Percentiles rank a stretch among this genome's conserved stretches.
Conservation (phyloP, 2,113 vertebrate genomes). For the Bujurquina vittata region DNA sequence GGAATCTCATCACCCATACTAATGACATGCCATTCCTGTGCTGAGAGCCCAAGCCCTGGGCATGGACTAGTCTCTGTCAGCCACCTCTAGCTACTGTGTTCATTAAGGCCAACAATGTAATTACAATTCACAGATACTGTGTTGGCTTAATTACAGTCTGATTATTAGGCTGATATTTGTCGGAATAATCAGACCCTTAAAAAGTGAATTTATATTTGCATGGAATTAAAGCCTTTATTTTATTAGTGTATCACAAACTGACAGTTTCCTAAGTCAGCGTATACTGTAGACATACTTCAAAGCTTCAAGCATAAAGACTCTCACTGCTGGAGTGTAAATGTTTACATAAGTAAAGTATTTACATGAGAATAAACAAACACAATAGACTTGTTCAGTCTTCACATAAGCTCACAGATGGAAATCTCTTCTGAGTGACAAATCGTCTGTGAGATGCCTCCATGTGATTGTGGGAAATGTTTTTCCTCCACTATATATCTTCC, state of each 20-base stretch:
- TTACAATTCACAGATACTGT: constrained; percentile 76
- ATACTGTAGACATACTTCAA: constrained; percentile 6
- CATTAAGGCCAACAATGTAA: constrained; percentile 77
- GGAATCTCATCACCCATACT: constrained; percentile 75
- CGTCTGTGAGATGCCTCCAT: constrained; percentile 61
- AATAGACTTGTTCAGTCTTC: constrained; percentile 45
- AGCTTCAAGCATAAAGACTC: constrained; percentile 13
- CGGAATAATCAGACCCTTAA: constrained; percentile 65
- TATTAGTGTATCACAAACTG: constrained; percentile 50
- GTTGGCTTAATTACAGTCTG: constrained; percentile 74
- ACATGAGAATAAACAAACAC: constrained; percentile 19
- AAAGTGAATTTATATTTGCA: constrained; percentile 64
- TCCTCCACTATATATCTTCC: constrained; percentile 33
- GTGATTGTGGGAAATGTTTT: constrained; percentile 52
- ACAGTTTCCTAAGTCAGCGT: constrained; percentile 17
- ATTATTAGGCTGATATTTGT: constrained; percentile 77
- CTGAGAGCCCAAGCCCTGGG: constrained; percentile 71
- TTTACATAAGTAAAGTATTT: constrained; percentile 46
- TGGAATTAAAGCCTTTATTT: constrained; percentile 39
- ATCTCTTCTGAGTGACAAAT: constrained; percentile 56
- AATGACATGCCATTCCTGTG: constrained; percentile 80
- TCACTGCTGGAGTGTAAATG: constrained; percentile 3
- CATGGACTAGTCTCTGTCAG: constrained; percentile 73
- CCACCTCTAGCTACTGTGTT: constrained; percentile 72
- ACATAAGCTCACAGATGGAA: constrained; percentile 38